Percentiles rank a stretch among this genome's conserved stretches.
Conservation (phyloP, 2,797 vertebrate genomes). For the Manis javanica region DNA sequence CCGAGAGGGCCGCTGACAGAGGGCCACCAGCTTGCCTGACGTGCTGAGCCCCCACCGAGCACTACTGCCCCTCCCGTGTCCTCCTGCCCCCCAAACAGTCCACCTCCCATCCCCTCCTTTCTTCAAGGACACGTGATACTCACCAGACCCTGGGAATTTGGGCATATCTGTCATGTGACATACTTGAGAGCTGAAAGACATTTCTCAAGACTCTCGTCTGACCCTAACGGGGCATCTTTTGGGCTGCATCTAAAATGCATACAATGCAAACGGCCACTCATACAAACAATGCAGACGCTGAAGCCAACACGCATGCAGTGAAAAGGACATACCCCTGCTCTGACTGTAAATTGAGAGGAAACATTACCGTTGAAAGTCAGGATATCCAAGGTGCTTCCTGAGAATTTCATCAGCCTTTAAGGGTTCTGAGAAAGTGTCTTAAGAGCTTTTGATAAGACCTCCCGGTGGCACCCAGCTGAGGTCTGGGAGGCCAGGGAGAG, state of each 20-base stretch:
- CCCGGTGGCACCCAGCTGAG: constrained; percentile 68
- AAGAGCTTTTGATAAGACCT: constrained; percentile 73
- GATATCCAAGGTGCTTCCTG: no score
- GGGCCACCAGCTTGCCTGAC: background rate
- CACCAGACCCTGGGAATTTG: no score
- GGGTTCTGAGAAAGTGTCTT: constrained; percentile 77
- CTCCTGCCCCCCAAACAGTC: background rate
- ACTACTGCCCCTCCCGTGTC: no score
- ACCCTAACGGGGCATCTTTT: no score
- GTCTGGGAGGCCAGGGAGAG: constrained; percentile 62
- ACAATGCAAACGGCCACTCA: no score
- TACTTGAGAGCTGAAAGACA: no score
- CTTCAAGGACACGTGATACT: background rate
- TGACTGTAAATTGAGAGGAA: background rate
- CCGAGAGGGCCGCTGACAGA: background rate
- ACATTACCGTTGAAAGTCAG: accelerated
- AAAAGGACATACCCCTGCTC: no score
- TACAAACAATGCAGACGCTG: no score
- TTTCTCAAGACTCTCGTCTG: no score
- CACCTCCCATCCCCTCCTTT: background rate
- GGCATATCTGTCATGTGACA: no score
- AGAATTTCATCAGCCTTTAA: constrained; percentile 68
- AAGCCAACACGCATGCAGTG: no score
- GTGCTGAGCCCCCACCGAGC: background rate
- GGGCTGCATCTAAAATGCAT: no score